These are phyloP conservation scores for Cremastinae sp. DNA, from an alignment of 2,888 invertebrate genomes.

Conservation along the genomic window DNA sequence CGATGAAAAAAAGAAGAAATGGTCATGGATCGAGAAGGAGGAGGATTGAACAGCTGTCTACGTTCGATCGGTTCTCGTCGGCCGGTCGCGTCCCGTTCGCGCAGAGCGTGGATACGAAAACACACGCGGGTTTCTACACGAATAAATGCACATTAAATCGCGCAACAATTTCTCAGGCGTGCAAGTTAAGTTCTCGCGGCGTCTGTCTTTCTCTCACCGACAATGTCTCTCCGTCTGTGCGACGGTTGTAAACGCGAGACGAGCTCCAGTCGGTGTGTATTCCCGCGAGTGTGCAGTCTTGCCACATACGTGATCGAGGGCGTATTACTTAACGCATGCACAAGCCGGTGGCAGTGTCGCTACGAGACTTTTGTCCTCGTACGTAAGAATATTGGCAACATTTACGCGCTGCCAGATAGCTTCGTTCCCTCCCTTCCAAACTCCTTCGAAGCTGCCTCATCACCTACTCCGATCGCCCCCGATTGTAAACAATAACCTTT, in stretches of 20 bases:
- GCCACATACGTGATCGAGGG: conserved; percentile 72
- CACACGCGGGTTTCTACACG: background rate
- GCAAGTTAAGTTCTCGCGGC: conserved; percentile 31
- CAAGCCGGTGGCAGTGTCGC: conserved; percentile 34
- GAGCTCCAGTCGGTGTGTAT: conserved; percentile 59
- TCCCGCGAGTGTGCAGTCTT: no score
- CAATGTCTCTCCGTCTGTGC: no score
- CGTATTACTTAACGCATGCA: conserved; percentile 73
- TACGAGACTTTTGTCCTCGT: conserved; percentile 43
- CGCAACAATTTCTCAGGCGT: conserved; percentile 52
- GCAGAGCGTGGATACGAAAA: background rate
- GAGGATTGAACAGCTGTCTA: conserved; percentile 42
- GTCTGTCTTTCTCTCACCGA: background rate
- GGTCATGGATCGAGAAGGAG: conserved; percentile 20
- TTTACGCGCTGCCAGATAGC: conserved; percentile 16
- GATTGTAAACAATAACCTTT: no score
- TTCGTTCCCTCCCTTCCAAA: background rate
- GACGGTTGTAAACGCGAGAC: conserved; percentile 32
- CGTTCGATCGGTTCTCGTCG: conserved; percentile 28
- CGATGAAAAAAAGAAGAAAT: no score
- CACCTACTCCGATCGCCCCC: no score
- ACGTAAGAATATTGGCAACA: conserved; percentile 41
- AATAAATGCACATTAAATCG: conserved; percentile 32
- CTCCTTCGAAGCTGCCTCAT: no score
- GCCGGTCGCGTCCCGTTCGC: background rate